Evolutionary conservation across 2,888 invertebrate species (phyloP).

Genomic region (Drosophila merina): DNA sequence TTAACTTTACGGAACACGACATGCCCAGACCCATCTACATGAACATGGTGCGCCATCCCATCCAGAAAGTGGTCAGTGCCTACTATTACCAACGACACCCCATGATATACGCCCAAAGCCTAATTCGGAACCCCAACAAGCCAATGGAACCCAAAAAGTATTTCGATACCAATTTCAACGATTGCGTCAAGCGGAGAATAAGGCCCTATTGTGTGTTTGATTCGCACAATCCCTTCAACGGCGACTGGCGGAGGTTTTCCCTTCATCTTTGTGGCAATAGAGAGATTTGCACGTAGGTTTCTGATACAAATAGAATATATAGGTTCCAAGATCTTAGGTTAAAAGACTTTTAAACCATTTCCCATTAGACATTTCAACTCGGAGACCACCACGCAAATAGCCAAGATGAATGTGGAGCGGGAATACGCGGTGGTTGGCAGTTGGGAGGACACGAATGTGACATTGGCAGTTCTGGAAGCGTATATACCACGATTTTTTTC

Average conservation of each 20-base stretch:
- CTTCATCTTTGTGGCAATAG: conserved; percentile 95
- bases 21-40: conserved; percentile 93
- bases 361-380: conserved; percentile 91
- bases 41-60: conserved; percentile 94
- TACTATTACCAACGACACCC: conserved; percentile 89
- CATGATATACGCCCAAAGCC: conserved; percentile 50
- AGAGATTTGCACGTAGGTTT: conserved; percentile 90
- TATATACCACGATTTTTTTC: conserved; percentile 92
- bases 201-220: conserved; percentile 84
- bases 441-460: conserved; percentile 92
- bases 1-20: conserved; percentile 92
- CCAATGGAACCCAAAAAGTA: conserved; percentile 30
- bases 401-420: conserved; percentile 91
- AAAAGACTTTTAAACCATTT: neutral
- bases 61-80: conserved; percentile 94
- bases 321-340: neutral
- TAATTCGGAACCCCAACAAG: conserved; percentile 52
- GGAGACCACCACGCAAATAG: conserved; percentile 86
- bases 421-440: conserved; percentile 94
- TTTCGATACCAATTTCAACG: conserved; percentile 85
- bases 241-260: conserved; percentile 92
- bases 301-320: neutral
- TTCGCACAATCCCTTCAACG: conserved; percentile 90
- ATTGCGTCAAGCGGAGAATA: conserved; percentile 87
- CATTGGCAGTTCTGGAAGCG: conserved; percentile 90